Percentiles rank a stretch among this genome's conserved stretches.
phyloP scores from a whole-genome alignment of 2,888 invertebrate genomes.

The Poecilus cupreus region DNA sequence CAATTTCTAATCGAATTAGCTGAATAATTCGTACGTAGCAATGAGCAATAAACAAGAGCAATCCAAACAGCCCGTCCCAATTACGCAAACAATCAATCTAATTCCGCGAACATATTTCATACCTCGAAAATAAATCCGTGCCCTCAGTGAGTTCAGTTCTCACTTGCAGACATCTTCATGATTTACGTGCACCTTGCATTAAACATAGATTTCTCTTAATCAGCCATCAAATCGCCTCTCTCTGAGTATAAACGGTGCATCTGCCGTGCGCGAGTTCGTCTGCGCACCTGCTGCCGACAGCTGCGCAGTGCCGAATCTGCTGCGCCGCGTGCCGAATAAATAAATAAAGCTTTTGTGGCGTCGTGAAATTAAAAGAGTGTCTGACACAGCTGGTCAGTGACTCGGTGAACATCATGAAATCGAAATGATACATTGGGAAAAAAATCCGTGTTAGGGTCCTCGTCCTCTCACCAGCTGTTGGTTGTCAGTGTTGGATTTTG shows the following conservation, averaged over 20 bases:
- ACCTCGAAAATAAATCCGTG: neutral
- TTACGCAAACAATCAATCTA: neutral
- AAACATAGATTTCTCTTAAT: constrained; percentile 36
- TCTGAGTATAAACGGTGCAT: neutral
- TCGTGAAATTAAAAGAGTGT: constrained; percentile 53
- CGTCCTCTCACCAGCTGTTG: neutral
- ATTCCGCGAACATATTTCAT: neutral
- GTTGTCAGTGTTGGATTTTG: neutral
- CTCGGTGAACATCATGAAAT: constrained; percentile 24
- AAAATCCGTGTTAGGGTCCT: neutral
- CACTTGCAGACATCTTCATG: neutral
- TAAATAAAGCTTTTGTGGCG: constrained; percentile 46
- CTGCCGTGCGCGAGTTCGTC: constrained; percentile 12
- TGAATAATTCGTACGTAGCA: neutral
- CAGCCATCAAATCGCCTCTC: constrained; percentile 2
- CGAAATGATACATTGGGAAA: constrained; percentile 30
- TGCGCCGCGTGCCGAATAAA: constrained; percentile 19
- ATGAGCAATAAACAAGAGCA: neutral
- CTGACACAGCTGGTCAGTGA: constrained; percentile 42
- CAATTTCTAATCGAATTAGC: too few relatives aligned
- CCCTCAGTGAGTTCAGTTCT: neutral
- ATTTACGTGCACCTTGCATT: constrained; percentile 17
- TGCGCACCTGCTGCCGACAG: constrained; percentile 35
- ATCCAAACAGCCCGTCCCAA: neutral
- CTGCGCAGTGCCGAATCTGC: constrained; percentile 1